Base-by-base conservation (phyloP, 2,888 invertebrate genomes). In the Ellobium chinense region DNA sequence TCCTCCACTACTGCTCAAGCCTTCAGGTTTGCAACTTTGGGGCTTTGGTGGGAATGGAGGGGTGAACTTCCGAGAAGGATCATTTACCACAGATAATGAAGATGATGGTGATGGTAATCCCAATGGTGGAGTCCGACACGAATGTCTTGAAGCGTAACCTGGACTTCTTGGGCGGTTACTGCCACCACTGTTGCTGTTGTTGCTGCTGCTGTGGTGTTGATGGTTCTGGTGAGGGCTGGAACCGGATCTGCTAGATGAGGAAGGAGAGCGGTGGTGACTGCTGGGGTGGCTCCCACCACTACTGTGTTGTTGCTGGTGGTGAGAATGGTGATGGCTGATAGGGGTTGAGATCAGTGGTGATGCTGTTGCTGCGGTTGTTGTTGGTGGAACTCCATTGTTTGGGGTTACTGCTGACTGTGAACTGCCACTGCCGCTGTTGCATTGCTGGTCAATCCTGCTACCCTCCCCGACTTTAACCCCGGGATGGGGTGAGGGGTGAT, bases 261-360 rank as follows among this genome's bases (percentile, higher is more conserved):
- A 60, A 1, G 63, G 63, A 12, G 74, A 31, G 2, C 18, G 46
- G 31, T 46, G 74, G 31, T 63, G 63, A 37, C 18, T n/a, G n/a
- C 14, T 27, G 27, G 5, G 60, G 46, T 14, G 60, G 31, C 62
- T 46, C 7, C 29, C 39, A 46, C 39, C 54, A 14, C 46, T 27
- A 24, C 34, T 54, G 24, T 34, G 31, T 1, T 56, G 66, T 24
- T 54, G 66, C 21, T 66, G 66, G 34, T 76, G 66, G 14, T 76
- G 54, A 14, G 39, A 34, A 56, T 18, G 54, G 2, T 66, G 69
- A 4, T 21, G 9, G 31, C 39, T 63, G 27, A 3, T 18, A 31
- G 74, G 39, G 29, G 18, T 63, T 62, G 74, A 31, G 74, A 34
- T 63, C 74, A 74, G 46, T 7, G 29, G 9, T 63, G 74, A 63